Evolutionary conservation across 2,113 vertebrate species (phyloP).

Genomic region (Macquaria ambigua): DNA sequence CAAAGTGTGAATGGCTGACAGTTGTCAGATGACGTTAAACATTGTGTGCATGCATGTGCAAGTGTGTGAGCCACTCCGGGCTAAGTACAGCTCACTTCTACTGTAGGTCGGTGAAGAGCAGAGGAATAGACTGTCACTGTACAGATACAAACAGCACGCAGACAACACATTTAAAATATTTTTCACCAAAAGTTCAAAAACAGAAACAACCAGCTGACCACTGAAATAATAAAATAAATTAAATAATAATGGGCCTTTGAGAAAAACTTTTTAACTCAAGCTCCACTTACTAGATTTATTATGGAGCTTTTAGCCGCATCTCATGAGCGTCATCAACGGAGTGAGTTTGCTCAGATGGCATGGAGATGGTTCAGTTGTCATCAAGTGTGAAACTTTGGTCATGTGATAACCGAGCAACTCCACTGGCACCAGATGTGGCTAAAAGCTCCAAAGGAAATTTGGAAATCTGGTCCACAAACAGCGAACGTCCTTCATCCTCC

Average conservation of each 20-base stretch:
- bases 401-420: too few species aligned
- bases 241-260: neutral
- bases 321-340: neutral
- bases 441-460: too few species aligned
- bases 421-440: too few species aligned
- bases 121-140: neutral
- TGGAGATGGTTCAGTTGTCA: neutral
- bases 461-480: neutral
- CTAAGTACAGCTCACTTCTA: neutral
- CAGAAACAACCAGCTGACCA: neutral
- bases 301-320: neutral
- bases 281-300: neutral
- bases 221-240: neutral
- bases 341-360: neutral
- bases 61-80: too few species aligned
- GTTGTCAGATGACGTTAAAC: constrained; percentile 8
- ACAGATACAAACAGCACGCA: too few species aligned
- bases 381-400: neutral
- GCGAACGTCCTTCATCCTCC: neutral
- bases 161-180: neutral
- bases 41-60: neutral
- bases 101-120: neutral
- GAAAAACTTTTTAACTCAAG: too few species aligned
- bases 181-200: neutral
- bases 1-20: constrained; percentile 9